Conservation (phyloP, 35 echinoderm and acorn worm genomes). For the Strongylocentrotus purpuratus region DNA sequence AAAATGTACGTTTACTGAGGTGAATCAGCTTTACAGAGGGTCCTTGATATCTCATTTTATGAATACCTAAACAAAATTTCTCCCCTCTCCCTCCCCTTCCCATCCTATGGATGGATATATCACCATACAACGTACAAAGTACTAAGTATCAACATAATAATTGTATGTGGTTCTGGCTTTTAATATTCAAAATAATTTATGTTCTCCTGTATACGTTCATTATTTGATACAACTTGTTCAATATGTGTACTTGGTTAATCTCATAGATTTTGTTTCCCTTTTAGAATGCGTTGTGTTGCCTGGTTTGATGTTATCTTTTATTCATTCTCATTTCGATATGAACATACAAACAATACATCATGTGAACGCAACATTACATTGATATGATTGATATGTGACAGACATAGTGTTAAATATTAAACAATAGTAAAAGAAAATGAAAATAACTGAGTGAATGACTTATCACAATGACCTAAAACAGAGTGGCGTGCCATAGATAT, state of each 20-base stretch:
- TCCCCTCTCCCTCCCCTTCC: too few species aligned
- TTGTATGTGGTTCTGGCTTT: background rate
- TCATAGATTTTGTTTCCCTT: background rate
- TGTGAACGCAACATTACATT: background rate
- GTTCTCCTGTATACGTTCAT: background rate
- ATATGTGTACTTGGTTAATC: background rate
- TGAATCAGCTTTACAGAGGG: too few species aligned
- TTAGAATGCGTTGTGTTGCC: background rate
- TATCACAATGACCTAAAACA: too few species aligned
- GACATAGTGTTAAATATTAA: background rate
- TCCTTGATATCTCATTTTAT: too few species aligned
- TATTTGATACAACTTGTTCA: background rate
- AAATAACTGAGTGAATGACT: too few species aligned
- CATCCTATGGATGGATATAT: too few species aligned
- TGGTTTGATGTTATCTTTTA: background rate
- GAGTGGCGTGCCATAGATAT: too few species aligned
- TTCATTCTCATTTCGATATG: background rate
- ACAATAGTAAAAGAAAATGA: too few species aligned
- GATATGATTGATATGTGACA: background rate
- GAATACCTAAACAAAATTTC: too few species aligned
- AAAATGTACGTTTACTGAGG: too few species aligned
- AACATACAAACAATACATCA: background rate
- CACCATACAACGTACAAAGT: too few species aligned
- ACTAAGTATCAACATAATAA: background rate
- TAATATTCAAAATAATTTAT: conserved; percentile 6